Percentiles rank a stretch among this genome's conserved stretches.
phyloP scores from a whole-genome alignment of 2,797 vertebrate species.

The Taeniopygia guttata region DNA sequence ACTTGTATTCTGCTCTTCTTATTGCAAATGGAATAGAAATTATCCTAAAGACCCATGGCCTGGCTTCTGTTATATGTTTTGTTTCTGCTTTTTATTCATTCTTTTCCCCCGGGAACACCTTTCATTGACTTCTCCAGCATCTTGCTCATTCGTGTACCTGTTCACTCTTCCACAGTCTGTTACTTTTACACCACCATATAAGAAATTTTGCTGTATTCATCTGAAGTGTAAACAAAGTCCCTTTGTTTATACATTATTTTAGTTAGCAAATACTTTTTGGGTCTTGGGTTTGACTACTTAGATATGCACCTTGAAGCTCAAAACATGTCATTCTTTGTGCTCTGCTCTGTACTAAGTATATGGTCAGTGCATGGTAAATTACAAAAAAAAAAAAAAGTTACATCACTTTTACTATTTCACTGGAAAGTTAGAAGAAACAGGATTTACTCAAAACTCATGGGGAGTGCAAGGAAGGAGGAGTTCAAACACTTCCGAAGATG shows the following conservation, averaged over 20 bases:
- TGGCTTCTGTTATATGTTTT: background rate
- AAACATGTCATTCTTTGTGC: background rate
- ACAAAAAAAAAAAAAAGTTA: background rate
- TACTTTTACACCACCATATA: background rate
- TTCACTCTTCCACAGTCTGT: background rate
- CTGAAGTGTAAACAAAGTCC: background rate
- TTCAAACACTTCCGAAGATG: background rate
- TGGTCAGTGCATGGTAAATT: background rate
- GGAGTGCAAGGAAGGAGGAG: background rate
- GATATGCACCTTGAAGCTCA: background rate
- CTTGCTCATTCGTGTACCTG: background rate
- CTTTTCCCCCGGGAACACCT: background rate
- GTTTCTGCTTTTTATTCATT: background rate
- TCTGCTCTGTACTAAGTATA: background rate
- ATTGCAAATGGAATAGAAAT: background rate
- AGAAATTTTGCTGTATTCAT: background rate
- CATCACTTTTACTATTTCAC: background rate
- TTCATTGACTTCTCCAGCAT: background rate
- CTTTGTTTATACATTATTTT: background rate
- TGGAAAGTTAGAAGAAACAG: background rate
- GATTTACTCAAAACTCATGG: background rate
- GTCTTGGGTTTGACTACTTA: background rate
- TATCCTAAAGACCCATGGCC: background rate
- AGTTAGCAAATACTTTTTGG: background rate
- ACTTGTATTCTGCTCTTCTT: background rate